phyloP scores from a whole-genome alignment of 2,888 invertebrate genomes.

The Nowickia ferox region DNA sequence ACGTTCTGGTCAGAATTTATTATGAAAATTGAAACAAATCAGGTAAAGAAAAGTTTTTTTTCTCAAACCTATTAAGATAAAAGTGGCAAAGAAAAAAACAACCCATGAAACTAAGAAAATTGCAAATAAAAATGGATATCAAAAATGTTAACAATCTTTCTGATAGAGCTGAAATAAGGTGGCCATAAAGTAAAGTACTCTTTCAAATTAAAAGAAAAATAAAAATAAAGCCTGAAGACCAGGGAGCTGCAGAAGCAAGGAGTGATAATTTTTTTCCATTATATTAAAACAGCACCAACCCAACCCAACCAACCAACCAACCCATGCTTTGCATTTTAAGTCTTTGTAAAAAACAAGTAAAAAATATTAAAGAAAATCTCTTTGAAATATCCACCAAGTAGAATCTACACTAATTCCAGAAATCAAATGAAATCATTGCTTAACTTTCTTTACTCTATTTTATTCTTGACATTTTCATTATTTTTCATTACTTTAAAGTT shows the following conservation, averaged over 20 bases:
- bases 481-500: slow-evolving; percentile 51
- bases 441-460: slow-evolving; percentile 49
- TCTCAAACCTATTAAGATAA: slow-evolving; percentile 39
- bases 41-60: slow-evolving; percentile 55
- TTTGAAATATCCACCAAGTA: slow-evolving; percentile 45
- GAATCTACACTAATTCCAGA: slow-evolving; percentile 61
- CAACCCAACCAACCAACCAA: slow-evolving; percentile 3
- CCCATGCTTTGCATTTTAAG: not conserved
- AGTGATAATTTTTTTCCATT: not conserved
- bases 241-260: slow-evolving; percentile 9
- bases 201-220: slow-evolving; percentile 21
- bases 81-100: slow-evolving; percentile 37
- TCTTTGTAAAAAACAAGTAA: not conserved
- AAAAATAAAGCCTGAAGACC: not conserved
- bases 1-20: slow-evolving; percentile 70
- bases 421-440: slow-evolving; percentile 71
- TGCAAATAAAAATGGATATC: not conserved
- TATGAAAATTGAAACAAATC: slow-evolving; percentile 71
- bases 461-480: slow-evolving; percentile 46
- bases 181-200: slow-evolving; percentile 7
- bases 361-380: slow-evolving; percentile 1
- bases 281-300: slow-evolving; percentile 3
- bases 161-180: not conserved
- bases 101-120: not conserved
- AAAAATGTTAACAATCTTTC: slow-evolving; percentile 12